Evolutionary conservation across 2,113 vertebrate species (phyloP).

Genomic region (Atrichornis clamosus): DNA sequence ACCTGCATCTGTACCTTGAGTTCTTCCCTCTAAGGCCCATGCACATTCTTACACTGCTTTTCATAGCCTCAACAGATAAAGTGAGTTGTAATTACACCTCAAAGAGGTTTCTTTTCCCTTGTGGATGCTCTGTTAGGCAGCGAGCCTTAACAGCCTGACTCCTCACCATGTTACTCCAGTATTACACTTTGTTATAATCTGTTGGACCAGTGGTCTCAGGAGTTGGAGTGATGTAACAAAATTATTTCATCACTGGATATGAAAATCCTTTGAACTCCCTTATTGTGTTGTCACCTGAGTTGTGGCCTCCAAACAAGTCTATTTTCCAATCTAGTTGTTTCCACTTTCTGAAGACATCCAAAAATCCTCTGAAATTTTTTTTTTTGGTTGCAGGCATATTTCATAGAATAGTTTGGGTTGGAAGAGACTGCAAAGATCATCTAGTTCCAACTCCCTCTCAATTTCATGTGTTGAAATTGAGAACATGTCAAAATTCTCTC

Average conservation of each 20-base stretch:
- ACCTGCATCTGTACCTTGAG: not conserved
- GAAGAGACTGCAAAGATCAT: not conserved
- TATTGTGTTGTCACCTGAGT: not conserved
- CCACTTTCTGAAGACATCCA: not conserved
- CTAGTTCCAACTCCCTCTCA: not conserved
- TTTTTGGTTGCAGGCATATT: not conserved
- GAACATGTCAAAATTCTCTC: not conserved
- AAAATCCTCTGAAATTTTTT: not conserved
- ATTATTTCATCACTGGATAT: not conserved
- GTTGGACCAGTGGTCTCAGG: not conserved
- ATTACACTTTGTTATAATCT: not conserved
- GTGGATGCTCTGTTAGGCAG: not conserved
- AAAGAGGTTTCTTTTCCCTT: not conserved
- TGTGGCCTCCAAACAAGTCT: not conserved
- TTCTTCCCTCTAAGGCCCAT: not conserved
- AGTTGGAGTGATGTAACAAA: not conserved
- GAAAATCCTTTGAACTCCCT: not conserved
- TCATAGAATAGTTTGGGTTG: not conserved
- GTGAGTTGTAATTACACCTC: not conserved
- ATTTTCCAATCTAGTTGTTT: not conserved
- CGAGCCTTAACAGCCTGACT: not conserved
- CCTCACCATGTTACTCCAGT: rapidly evolving
- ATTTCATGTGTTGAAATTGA: not conserved
- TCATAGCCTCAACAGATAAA: not conserved
- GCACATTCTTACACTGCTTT: not conserved